Percentiles rank a stretch among this genome's conserved stretches.
phyloP scores from a whole-genome alignment of 92 coral and sea anemone genomes.

The Palythoa caribaeorum region DNA sequence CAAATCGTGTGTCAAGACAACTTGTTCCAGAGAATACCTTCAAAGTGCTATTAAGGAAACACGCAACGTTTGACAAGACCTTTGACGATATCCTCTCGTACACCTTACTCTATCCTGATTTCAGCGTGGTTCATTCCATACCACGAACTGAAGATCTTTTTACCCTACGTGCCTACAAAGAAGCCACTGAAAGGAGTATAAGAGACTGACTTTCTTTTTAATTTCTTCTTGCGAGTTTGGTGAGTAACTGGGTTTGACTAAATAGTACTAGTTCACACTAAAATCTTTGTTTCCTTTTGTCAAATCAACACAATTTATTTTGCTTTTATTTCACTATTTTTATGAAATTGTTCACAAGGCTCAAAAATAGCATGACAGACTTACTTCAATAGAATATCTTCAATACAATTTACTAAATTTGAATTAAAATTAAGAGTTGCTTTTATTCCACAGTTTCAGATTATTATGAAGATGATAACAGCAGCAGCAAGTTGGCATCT shows the following conservation, averaged over 20 bases:
- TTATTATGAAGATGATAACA: constrained; percentile 17
- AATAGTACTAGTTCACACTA: constrained; percentile 6
- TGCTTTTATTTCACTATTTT: not conserved
- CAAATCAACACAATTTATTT: not conserved
- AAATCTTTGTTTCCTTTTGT: constrained; percentile 4
- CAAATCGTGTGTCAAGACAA: constrained; percentile 39
- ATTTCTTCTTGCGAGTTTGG: constrained; percentile 46
- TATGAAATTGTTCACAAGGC: constrained; percentile 11
- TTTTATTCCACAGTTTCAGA: not conserved
- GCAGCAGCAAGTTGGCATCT: constrained; percentile 18
- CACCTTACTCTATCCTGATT: constrained; percentile 45
- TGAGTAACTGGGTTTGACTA: not conserved
- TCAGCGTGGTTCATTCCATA: constrained; percentile 32
- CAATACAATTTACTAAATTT: constrained; percentile 22
- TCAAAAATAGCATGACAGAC: constrained; percentile 15
- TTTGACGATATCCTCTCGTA: constrained; percentile 55
- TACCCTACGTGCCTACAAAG: constrained; percentile 53
- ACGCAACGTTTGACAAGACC: constrained; percentile 54
- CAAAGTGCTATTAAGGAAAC: constrained; percentile 57
- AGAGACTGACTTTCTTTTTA: constrained; percentile 56
- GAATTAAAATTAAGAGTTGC: constrained; percentile 5
- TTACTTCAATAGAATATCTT: constrained; percentile 2
- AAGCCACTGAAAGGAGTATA: constrained; percentile 68
- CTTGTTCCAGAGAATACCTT: constrained; percentile 50
- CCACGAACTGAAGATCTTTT: constrained; percentile 48